Percentiles rank a stretch among this genome's conserved stretches.
Conservation (phyloP, 2,888 invertebrate species). For the Cactoblastis cactorum region DNA sequence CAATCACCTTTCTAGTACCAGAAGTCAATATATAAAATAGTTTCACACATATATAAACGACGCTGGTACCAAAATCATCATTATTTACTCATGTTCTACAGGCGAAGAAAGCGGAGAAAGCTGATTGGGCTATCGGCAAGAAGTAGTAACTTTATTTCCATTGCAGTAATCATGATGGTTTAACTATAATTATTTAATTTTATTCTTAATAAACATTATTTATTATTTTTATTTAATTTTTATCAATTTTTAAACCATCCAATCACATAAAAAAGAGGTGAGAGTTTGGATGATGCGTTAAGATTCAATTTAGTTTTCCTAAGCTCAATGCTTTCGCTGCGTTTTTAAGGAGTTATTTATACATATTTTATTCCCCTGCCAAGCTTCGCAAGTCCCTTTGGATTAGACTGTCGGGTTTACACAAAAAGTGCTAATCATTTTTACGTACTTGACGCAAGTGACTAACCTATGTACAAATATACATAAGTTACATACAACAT, state of each 20-base stretch:
- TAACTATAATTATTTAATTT: conserved; percentile 48
- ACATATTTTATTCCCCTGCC: conserved; percentile 31
- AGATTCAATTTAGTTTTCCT: conserved; percentile 18
- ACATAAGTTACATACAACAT: background rate
- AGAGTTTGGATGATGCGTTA: conserved; percentile 54
- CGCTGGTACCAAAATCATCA: conserved; percentile 22
- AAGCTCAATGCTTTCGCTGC: conserved; percentile 37
- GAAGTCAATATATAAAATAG: no score
- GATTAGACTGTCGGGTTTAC: conserved; percentile 28
- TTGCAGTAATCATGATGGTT: conserved; percentile 34
- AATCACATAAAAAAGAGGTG: conserved; percentile 48
- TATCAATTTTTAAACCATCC: conserved; percentile 39
- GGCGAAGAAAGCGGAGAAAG: conserved; percentile 88
- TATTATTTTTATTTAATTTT: conserved; percentile 38
- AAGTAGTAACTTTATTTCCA: conserved; percentile 59
- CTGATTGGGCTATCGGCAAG: conserved; percentile 84
- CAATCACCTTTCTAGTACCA: no score
- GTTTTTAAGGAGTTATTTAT: conserved; percentile 28
- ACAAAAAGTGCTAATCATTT: conserved; percentile 30
- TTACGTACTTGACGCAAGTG: conserved; percentile 27
- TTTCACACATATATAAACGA: background rate
- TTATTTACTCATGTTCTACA: conserved; percentile 73
- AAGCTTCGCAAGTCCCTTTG: conserved; percentile 46
- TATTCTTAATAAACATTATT: conserved; percentile 50
- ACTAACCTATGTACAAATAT: conserved; percentile 34